Evolutionary conservation across 2,113 vertebrate species (phyloP), one percentile per base, ranked within the genome.

Genomic region (Acanthisitta chloris): DNA sequence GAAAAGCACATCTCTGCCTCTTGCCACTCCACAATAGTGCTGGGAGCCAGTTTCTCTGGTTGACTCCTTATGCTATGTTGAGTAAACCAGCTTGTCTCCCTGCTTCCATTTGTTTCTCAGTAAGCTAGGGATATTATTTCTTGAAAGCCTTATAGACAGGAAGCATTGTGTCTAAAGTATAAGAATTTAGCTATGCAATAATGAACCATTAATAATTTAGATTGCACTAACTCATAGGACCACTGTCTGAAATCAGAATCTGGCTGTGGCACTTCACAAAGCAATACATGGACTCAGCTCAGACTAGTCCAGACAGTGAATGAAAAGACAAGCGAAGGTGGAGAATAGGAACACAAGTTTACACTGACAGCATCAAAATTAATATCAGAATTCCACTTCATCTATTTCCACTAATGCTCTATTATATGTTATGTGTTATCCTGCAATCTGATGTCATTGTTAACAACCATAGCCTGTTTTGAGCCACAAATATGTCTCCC

Each of bases 191-290:
- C 61, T 69, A 90, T 85, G 36, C 28, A 93, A 72, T 88, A 80
- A 85, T 62, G 38, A 33, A 64, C 43, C 89, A 67, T 91, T 38
- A 94, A 95, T 74, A 87, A 92, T 95, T 89, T 61, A 94, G 28
- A 61, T 17, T 43, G 58, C 66, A 67, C 34, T 81, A 69, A 51
- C 34, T 71, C 43, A 40, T 10, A 43, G 15, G 33, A 48, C 7
- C 24, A 89, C 34, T 5, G 2, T 29, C 40, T 91, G 94, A 80
- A 88, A 85, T 72, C n/a, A 90, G 38, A 61, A 71, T 43, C 34
- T 36, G 54, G 45, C 15, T 72, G 33, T 76, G 70, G 31, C 16
- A 59, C 20, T 79, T 78, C 15, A 55, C 14, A 28, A 8, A 71
- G 12, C 51, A 82, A 79, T 24, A 46, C 4, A 31, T 15, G 21